These are phyloP conservation scores for Triops longicaudatus DNA, from an alignment of 1,140 invertebrate genomes.

Conservation along the genomic window DNA sequence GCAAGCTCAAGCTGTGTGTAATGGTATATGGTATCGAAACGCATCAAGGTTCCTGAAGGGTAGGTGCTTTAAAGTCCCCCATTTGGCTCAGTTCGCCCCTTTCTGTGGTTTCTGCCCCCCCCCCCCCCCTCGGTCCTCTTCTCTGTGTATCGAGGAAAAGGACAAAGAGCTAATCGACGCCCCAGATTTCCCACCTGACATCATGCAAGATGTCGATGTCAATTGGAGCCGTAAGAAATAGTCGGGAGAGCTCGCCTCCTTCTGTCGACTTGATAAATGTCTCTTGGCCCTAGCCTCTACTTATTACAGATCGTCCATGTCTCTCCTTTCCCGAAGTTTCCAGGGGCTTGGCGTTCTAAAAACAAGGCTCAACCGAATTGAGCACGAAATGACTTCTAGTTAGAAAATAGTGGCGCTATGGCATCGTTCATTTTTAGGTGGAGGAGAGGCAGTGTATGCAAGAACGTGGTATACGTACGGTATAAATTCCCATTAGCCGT, in stretches of 20 bases:
- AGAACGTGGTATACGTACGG: not conserved
- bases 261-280: not conserved
- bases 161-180: not conserved
- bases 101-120: not conserved
- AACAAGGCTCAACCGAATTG: too few species aligned
- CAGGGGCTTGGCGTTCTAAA: not conserved
- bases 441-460: too few species aligned
- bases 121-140: not conserved
- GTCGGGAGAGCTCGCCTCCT: not conserved
- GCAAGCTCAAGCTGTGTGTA: conserved; percentile 4
- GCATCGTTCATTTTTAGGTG: too few species aligned
- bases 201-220: conserved; percentile 1
- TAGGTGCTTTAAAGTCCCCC: not conserved
- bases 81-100: not conserved
- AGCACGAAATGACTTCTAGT: too few species aligned
- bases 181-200: conserved; percentile 14
- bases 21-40: not conserved
- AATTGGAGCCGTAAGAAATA: not conserved
- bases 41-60: not conserved
- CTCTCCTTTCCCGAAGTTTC: not conserved
- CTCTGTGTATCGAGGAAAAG: not conserved
- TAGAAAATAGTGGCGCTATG: too few species aligned
- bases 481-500: conserved; percentile 11
- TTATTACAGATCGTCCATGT: not conserved
- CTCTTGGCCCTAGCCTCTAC: not conserved